Conservation (phyloP, 2,888 invertebrate species). For the Mimas tiliae region DNA sequence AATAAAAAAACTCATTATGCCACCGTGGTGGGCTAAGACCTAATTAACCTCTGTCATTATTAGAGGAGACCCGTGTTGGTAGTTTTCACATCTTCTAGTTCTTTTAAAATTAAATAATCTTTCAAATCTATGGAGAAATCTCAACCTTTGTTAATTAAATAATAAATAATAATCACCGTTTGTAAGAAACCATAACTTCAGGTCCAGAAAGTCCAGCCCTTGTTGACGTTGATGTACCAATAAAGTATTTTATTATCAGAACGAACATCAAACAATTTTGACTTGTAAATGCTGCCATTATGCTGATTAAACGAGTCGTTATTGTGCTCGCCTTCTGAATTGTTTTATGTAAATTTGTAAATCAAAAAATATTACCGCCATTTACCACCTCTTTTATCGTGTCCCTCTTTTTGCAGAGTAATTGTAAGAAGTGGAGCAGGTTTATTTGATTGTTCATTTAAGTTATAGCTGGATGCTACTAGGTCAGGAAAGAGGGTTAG, state of each 20-base stretch:
- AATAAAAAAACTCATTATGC: no score
- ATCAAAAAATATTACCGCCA: constrained; percentile 48
- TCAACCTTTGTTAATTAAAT: no score
- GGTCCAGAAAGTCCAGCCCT: not conserved
- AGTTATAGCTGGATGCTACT: not conserved
- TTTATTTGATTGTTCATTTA: constrained; percentile 23
- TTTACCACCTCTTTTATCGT: constrained; percentile 45
- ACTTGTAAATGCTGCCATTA: constrained; percentile 46
- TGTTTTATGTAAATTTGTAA: constrained; percentile 47
- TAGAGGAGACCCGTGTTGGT: no score
- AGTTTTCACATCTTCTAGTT: no score
- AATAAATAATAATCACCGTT: not conserved
- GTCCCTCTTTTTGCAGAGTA: constrained; percentile 33
- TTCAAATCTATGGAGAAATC: no score
- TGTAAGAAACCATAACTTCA: constrained; percentile 1
- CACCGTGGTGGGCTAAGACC: no score
- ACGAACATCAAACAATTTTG: constrained; percentile 43
- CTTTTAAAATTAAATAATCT: no score
- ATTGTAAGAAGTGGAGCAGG: constrained; percentile 26
- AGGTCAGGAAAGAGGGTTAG: no score
- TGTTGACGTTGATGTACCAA: constrained; percentile 32
- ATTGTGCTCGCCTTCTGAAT: constrained; percentile 38
- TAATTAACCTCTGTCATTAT: no score
- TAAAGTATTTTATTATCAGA: constrained; percentile 41
- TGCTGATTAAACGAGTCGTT: constrained; percentile 42